Conservation (phyloP, 2,888 invertebrate genomes). For the Drepana falcataria region DNA sequence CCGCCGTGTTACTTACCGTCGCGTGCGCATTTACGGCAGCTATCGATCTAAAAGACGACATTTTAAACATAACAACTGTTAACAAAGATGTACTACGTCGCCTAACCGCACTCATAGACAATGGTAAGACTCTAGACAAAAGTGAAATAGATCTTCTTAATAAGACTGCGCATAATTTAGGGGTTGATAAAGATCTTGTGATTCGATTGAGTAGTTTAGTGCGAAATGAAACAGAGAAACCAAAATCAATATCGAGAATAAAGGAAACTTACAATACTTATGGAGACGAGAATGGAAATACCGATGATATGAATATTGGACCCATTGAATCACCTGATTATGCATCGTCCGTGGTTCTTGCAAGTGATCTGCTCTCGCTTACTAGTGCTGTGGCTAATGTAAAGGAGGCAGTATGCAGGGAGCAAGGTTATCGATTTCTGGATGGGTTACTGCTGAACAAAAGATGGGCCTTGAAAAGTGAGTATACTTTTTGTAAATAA, state of each 20-base stretch:
- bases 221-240: constrained; percentile 22
- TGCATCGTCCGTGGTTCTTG: constrained; percentile 68
- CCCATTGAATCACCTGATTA: constrained; percentile 66
- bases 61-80: constrained; percentile 37
- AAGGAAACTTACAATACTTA: constrained; percentile 36
- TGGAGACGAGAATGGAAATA: constrained; percentile 24
- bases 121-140: constrained; percentile 41
- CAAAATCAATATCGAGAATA: constrained; percentile 4
- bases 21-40: constrained; percentile 47
- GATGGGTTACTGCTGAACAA: constrained; percentile 70
- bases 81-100: constrained; percentile 42
- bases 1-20: constrained; percentile 44
- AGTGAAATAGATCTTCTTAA: constrained; percentile 43
- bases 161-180: constrained; percentile 42
- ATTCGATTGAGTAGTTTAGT: constrained; percentile 42
- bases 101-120: constrained; percentile 36
- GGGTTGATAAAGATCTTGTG: constrained; percentile 45
- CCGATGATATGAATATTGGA: constrained; percentile 36
- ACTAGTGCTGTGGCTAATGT: constrained; percentile 69
- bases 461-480: constrained; percentile 79
- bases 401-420: constrained; percentile 63
- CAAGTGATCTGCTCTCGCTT: constrained; percentile 69
- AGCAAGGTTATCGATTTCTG: constrained; percentile 69
- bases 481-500: constrained; percentile 33
- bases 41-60: constrained; percentile 19